phyloP scores from a whole-genome alignment of 2,113 vertebrate species.

The Vanacampus margaritifer region DNA sequence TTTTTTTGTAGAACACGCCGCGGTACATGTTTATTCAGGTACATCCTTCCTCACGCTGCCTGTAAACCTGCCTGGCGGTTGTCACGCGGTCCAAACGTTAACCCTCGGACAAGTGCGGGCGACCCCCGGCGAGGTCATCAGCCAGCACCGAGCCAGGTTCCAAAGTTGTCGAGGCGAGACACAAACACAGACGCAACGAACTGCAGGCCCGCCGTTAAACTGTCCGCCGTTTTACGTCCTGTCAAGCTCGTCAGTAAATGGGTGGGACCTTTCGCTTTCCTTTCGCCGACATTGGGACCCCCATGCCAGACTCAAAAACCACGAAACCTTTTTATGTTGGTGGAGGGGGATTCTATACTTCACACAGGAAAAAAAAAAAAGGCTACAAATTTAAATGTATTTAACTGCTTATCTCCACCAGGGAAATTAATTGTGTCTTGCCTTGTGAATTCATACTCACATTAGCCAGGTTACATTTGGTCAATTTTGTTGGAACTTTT shows the following conservation, averaged over 20 bases:
- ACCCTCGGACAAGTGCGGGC: background rate
- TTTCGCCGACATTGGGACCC: background rate
- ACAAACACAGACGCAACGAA: constrained; percentile 8
- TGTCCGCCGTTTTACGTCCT: constrained; percentile 27
- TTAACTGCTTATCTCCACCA: too few species aligned
- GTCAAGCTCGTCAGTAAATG: constrained; percentile 12
- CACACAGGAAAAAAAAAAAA: background rate
- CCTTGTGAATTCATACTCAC: too few species aligned
- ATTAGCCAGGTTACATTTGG: too few species aligned
- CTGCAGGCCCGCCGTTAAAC: constrained; percentile 24
- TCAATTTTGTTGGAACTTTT: too few species aligned
- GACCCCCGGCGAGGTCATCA: background rate
- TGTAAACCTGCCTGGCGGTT: background rate
- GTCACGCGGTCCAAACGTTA: background rate
- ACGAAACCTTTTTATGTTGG: background rate
- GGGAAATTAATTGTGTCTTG: too few species aligned
- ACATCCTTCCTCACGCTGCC: constrained; percentile 70
- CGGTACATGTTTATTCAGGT: constrained; percentile 73
- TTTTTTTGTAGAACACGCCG: constrained; percentile 11
- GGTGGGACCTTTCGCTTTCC: background rate
- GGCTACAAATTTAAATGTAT: background rate
- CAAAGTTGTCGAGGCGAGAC: background rate
- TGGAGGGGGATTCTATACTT: background rate
- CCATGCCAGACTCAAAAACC: background rate
- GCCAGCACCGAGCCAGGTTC: background rate